Conservation (phyloP, 2,113 vertebrate species). For the Solenodon paradoxus region DNA sequence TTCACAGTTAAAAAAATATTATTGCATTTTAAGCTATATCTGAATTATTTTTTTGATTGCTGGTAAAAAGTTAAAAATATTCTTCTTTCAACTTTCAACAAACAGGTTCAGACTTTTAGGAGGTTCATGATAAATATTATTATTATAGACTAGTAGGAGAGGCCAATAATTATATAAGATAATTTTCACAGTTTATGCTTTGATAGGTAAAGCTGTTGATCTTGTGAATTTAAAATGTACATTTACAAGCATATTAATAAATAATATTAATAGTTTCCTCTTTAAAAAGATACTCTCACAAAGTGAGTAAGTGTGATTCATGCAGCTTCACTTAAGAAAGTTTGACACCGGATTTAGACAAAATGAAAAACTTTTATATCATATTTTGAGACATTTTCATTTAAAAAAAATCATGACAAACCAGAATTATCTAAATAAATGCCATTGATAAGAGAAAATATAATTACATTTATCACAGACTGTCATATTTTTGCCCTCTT, state of each 20-base stretch:
- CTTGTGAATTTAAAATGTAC: background rate
- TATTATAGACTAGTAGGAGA: background rate
- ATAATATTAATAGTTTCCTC: background rate
- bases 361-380: background rate
- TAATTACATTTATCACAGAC: background rate
- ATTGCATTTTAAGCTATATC: too few relatives aligned
- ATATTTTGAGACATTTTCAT: background rate
- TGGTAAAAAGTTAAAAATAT: background rate
- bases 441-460: background rate
- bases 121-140: background rate
- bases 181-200: background rate
- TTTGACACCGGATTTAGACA: background rate
- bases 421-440: background rate
- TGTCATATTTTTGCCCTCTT: conserved; percentile 11
- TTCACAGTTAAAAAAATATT: background rate
- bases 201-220: background rate
- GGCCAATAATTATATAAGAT: background rate
- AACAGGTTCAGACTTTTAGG: background rate
- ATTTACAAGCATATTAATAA: background rate
- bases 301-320: background rate
- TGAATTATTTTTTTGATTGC: background rate
- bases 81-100: background rate
- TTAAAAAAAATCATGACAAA: background rate
- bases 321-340: background rate
- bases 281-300: background rate